Percentiles rank a stretch among this genome's conserved stretches.
Evolutionary conservation across 2,888 invertebrate genomes (phyloP).

Genomic region (Thelaira solivaga): DNA sequence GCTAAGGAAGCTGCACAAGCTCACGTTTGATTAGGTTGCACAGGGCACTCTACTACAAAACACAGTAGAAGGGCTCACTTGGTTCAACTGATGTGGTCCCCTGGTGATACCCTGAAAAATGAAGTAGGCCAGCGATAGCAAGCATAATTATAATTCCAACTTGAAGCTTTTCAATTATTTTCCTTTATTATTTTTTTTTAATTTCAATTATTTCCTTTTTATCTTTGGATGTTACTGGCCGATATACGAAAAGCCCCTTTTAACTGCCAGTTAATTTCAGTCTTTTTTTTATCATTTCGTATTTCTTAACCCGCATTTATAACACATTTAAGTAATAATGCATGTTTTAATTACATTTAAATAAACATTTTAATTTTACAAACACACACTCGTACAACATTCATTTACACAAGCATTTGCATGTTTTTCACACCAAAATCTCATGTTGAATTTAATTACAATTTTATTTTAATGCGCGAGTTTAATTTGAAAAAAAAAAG

Average conservation of each 20-base stretch:
- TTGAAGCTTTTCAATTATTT: too few species aligned
- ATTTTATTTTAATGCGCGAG: not conserved
- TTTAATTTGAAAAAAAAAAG: not conserved
- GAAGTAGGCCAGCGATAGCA: too few species aligned
- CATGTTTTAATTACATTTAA: slow-evolving; percentile 49
- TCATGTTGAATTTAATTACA: not conserved
- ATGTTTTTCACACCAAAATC: not conserved
- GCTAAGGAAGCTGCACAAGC: too few species aligned
- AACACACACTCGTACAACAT: not conserved
- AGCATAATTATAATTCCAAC: too few species aligned
- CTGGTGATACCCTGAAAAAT: too few species aligned
- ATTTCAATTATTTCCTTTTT: too few species aligned
- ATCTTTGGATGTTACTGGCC: too few species aligned
- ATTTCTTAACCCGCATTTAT: slow-evolving; percentile 48
- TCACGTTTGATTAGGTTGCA: too few species aligned
- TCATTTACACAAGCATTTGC: not conserved
- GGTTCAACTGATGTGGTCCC: too few species aligned
- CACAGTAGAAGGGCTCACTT: too few species aligned
- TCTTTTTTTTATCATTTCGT: not conserved
- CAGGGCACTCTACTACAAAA: too few species aligned
- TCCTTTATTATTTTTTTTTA: too few species aligned
- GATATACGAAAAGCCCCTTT: not conserved
- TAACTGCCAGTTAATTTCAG: slow-evolving; percentile 22
- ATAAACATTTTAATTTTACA: slow-evolving; percentile 19
- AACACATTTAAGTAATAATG: slow-evolving; percentile 16